Percentiles rank a stretch among this genome's conserved stretches.
Conservation (phyloP, 2,113 vertebrate genomes). For the Ptychochromis oligacanthus region DNA sequence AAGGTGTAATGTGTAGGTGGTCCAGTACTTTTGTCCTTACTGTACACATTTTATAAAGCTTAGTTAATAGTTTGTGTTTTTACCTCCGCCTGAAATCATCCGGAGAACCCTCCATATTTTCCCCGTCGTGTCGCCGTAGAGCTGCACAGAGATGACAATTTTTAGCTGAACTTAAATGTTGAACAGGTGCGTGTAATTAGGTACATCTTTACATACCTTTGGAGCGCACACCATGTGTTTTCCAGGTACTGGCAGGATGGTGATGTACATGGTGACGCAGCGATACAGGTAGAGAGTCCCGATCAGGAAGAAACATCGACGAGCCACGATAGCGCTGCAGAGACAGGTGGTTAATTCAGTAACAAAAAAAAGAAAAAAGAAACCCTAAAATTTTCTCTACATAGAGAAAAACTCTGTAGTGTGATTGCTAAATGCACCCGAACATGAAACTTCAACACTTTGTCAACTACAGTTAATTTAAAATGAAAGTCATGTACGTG, state of each 20-base stretch:
- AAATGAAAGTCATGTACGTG: too few relatives aligned
- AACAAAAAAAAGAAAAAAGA: not conserved
- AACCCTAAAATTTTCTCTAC: not conserved
- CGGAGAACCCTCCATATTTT: conserved; percentile 73
- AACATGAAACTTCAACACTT: not conserved
- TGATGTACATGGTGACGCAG: conserved; percentile 96
- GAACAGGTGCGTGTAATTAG: too few relatives aligned
- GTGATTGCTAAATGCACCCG: not conserved
- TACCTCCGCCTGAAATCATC: conserved; percentile 76
- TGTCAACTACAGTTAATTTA: not conserved
- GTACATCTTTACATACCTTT: conserved; percentile 55
- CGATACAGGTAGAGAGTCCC: conserved; percentile 96
- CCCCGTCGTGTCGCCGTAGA: conserved; percentile 66
- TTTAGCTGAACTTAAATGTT: not conserved
- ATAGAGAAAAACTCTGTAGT: not conserved
- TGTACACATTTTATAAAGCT: not conserved
- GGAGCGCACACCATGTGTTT: conserved; percentile 96
- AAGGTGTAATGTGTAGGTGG: too few relatives aligned
- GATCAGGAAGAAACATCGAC: conserved; percentile 95
- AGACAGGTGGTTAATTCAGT: not conserved
- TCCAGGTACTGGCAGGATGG: conserved; percentile 94
- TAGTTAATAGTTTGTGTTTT: not conserved
- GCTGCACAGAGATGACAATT: conserved; percentile 37
- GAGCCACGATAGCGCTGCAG: conserved; percentile 89
- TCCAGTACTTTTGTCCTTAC: not conserved